Percentiles rank a stretch among this genome's conserved stretches.
phyloP scores from a whole-genome alignment of 2,888 invertebrate species.

The Lumbricus terrestris region DNA sequence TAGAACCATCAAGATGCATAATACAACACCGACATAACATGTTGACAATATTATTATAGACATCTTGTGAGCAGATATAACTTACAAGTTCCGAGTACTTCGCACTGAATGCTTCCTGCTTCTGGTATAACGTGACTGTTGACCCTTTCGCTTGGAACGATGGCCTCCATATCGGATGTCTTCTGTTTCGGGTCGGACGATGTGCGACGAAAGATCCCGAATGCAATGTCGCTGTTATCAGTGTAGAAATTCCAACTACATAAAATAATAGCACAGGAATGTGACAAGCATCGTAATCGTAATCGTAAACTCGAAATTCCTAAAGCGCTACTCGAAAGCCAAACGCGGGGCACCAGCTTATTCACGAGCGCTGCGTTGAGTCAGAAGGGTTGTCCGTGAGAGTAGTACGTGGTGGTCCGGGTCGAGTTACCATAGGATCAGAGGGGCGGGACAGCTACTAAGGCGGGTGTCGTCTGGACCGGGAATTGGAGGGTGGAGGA shows the following conservation, averaged over 20 bases:
- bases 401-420: too few relatives aligned
- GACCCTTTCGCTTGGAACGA: constrained; percentile 73
- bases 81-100: constrained; percentile 36
- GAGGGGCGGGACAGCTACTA: too few relatives aligned
- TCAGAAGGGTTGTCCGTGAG: too few relatives aligned
- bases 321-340: too few relatives aligned
- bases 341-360: too few relatives aligned
- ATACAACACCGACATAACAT: too few relatives aligned
- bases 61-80: neutral
- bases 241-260: constrained; percentile 84
- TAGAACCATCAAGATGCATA: neutral
- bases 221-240: constrained; percentile 83
- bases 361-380: too few relatives aligned
- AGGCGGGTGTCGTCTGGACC: too few relatives aligned
- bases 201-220: constrained; percentile 67
- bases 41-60: too few relatives aligned
- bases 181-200: constrained; percentile 33
- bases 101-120: constrained; percentile 64
- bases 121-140: constrained; percentile 76
- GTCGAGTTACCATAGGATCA: too few relatives aligned
- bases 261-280: constrained; percentile 25
- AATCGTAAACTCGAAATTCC: too few relatives aligned
- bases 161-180: constrained; percentile 31
- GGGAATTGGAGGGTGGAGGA: too few relatives aligned
- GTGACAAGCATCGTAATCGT: neutral